Percentiles rank a stretch among this genome's conserved stretches.
These are phyloP conservation scores for Vulpes vulpes DNA, from an alignment of 2,113 vertebrate genomes.

Conservation along the genomic window DNA sequence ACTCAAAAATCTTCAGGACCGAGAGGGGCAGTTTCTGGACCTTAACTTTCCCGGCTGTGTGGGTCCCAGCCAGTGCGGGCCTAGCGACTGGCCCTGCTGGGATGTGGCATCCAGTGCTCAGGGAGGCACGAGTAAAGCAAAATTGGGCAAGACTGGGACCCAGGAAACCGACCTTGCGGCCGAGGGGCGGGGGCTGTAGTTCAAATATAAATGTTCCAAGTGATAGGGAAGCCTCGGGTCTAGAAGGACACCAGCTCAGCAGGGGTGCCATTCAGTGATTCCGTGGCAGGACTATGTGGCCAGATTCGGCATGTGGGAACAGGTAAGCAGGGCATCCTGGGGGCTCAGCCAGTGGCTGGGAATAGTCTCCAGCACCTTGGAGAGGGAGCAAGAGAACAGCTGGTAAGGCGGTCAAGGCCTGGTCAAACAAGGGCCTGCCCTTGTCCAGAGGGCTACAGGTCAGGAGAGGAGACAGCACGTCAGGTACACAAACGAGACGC, in stretches of 20 bases:
- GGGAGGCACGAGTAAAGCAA: not conserved
- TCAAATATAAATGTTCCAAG: constrained; percentile 39
- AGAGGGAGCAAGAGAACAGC: not conserved
- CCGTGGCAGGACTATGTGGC: not conserved
- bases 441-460: not conserved
- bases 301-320: not conserved
- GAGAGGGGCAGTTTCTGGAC: not conserved
- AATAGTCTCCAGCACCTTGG: not conserved
- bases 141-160: not conserved
- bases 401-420: not conserved
- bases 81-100: not conserved
- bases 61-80: not conserved
- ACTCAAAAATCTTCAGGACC: constrained; percentile 36
- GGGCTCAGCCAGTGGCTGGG: not conserved
- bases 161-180: not conserved
- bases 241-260: not conserved
- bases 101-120: not conserved
- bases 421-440: not conserved
- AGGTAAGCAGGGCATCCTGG: not conserved
- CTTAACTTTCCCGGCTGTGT: not conserved
- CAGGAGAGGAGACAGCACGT: not conserved
- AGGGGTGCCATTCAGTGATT: not conserved
- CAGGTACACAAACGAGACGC: not conserved
- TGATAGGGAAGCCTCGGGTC: constrained; percentile 4
- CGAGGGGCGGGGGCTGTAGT: not conserved